Evolutionary conservation across 1,140 invertebrate genomes (phyloP).

Genomic region (Epicauta chinensis): DNA sequence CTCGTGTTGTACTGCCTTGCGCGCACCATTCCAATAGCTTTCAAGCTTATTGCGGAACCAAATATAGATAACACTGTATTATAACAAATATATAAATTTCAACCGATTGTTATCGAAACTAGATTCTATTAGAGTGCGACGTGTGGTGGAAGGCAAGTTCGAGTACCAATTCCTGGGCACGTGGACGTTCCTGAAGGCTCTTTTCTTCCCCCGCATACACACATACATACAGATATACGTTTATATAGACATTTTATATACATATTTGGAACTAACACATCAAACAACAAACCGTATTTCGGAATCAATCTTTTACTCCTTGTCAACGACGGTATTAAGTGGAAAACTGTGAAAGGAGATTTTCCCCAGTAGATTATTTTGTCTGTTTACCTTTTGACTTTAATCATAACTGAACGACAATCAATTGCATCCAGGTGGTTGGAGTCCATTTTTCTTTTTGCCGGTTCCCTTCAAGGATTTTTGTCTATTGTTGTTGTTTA

Average conservation of each 20-base stretch:
- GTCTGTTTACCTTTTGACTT: no score
- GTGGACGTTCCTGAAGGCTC: conserved; percentile 24
- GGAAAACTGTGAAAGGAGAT: conserved; percentile 18
- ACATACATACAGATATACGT: no score
- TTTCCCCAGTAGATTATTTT: no score
- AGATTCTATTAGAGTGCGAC: conserved; percentile 18
- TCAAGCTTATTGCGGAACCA: conserved; percentile 21
- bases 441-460: no score
- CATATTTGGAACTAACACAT: no score
- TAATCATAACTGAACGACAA: no score
- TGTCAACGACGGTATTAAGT: conserved; percentile 29
- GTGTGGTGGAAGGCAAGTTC: conserved; percentile 28
- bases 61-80: conserved; percentile 12
- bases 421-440: no score
- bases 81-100: no score
- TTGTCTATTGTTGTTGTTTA: no score
- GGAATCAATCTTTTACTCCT: conserved; percentile 26
- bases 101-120: conserved; percentile 18
- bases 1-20: conserved; percentile 23
- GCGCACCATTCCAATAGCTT: conserved; percentile 23
- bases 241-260: no score
- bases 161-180: conserved; percentile 19
- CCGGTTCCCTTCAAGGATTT: no score
- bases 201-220: not conserved
- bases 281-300: not conserved